Base-by-base conservation (phyloP, 2,113 vertebrate genomes). In the Catagonus wagneri region DNA sequence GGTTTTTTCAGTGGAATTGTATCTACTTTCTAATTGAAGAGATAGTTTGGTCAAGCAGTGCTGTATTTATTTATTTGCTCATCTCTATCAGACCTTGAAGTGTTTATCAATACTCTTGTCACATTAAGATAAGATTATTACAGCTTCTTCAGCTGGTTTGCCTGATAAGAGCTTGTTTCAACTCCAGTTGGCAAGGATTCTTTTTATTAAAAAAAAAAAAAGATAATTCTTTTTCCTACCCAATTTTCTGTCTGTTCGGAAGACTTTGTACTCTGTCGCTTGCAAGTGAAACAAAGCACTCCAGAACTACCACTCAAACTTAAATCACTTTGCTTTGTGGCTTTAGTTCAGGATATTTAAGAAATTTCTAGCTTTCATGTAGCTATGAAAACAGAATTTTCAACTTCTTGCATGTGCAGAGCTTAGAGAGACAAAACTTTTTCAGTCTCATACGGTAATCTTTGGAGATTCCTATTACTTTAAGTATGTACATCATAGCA, bases 51-150 rank as follows among this genome's bases (percentile, higher is more conserved):
- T 90, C 76, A 87, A 81, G 8, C n/a, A 65, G 44, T 63, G 32
- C 71, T 97, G 94, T 74, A 72, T 91, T 65, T 60, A 44, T 85
- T 74, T 54, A 36, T 69, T 74, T 39, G 29, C 61, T 76, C 17
- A 87, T 89, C 56, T 92, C 23, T 56, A 44, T 81, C 23, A 78
- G 54, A 90, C 27, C 61, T 83, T 69, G 52, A 96, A 72, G 76
- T 90, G 54, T 80, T 97, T 94, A 89, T 95, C 60, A 86, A 92
- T 44, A 74, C 80, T 87, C 91, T 93, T 94, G 84, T 89, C 69
- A 96, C 68, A 96, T 79, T 90, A 86, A 90, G 81, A 89, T 94
- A 95, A 96, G 69, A 79, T 97, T 95, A 89, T 87, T 80, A 72
- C 6, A 75, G 58, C 72, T 96, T 54, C 87, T 56, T 94, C 60